A percentile compares a stretch with the other conserved stretches of the same genome.
Evolutionary conservation across 2,113 vertebrate genomes (phyloP).

Genomic region (Agapornis roseicollis): DNA sequence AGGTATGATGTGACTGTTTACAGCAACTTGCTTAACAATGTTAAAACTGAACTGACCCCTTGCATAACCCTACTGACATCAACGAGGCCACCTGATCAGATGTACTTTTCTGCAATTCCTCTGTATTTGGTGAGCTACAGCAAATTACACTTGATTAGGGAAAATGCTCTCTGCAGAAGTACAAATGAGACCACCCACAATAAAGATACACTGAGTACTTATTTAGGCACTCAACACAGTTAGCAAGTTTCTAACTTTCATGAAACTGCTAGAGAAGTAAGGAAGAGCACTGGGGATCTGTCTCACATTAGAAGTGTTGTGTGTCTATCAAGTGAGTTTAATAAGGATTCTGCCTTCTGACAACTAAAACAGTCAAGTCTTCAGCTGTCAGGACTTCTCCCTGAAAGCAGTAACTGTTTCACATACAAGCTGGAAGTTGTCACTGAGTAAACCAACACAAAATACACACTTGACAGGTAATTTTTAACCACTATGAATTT

Average conservation of each 20-base stretch:
- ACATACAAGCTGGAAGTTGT: neutral
- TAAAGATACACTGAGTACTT: neutral
- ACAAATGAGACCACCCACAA: neutral
- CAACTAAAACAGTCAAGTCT: neutral
- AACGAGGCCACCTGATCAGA: accelerated
- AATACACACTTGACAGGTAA: neutral
- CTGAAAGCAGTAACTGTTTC: neutral
- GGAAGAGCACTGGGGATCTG: neutral
- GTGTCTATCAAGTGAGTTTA: neutral
- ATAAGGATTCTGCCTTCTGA: neutral
- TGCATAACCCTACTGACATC: neutral
- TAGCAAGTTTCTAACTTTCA: neutral
- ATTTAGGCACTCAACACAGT: neutral
- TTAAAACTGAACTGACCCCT: neutral
- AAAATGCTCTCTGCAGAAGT: neutral
- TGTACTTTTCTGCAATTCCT: neutral
- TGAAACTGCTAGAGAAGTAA: neutral
- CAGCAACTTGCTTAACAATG: neutral
- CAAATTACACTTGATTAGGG: neutral
- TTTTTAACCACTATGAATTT: neutral
- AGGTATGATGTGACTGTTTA: neutral
- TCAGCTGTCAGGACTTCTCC: neutral
- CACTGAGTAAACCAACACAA: neutral
- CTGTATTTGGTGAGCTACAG: neutral
- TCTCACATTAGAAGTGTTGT: neutral